Conservation (phyloP, 2,797 vertebrate species). For the Euthynnus affinis region DNA sequence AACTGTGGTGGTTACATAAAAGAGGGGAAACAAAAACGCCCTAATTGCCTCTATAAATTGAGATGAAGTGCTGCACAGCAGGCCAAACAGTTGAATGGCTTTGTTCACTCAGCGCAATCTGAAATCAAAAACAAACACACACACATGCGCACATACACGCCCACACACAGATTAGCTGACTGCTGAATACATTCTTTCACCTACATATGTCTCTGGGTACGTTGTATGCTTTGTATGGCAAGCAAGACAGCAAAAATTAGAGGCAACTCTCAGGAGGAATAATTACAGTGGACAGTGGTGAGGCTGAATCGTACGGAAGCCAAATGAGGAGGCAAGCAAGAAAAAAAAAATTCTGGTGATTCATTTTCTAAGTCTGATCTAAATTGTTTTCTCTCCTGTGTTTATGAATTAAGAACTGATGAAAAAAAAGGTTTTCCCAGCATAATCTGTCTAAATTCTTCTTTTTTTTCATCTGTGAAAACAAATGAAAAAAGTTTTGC, state of each 20-base stretch:
- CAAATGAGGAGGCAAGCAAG: too few species aligned
- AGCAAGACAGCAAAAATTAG: conserved; percentile 33
- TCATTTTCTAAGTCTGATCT: too few species aligned
- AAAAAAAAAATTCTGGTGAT: too few species aligned
- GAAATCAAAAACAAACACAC: conserved; percentile 45
- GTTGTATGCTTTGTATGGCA: conserved; percentile 24
- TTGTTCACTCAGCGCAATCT: conserved; percentile 53
- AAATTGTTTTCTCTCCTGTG: too few species aligned
- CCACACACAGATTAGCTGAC: conserved; percentile 17
- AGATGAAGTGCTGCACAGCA: conserved; percentile 75
- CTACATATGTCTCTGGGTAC: conserved; percentile 25
- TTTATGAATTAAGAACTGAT: too few species aligned
- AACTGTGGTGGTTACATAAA: conserved; percentile 74
- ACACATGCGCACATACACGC: not conserved
- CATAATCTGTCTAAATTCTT: too few species aligned
- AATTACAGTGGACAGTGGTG: conserved; percentile 76
- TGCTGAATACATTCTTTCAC: conserved; percentile 33
- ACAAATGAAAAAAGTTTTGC: too few species aligned
- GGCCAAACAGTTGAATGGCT: conserved; percentile 59
- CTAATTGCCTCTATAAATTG: conserved; percentile 83
- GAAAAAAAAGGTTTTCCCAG: too few species aligned
- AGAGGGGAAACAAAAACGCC: conserved; percentile 69
- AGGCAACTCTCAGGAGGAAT: conserved; percentile 66
- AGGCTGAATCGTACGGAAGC: conserved; percentile 38
- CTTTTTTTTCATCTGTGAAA: too few species aligned